Base-by-base conservation (phyloP, 1,140 invertebrate species). In the Macrocentrus cingulum region DNA sequence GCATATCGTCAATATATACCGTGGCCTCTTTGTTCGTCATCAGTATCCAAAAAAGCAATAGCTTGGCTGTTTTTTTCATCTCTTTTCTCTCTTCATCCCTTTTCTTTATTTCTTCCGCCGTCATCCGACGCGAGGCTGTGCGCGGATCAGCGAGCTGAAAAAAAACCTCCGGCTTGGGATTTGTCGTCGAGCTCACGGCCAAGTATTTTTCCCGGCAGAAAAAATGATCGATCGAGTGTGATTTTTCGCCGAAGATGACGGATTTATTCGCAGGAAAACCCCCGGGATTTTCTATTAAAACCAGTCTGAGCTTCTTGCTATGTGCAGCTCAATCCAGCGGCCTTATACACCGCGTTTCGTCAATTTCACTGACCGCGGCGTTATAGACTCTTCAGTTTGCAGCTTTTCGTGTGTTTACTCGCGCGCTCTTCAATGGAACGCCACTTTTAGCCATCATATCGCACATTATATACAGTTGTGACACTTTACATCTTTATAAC, bases 161-260 rank as follows among this genome's bases (percentile, higher is more conserved):
- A 36, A 56, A 55, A 37, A 36, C 48, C 57, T 37, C 49, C 49
- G 13, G 13, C 45, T 59, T 41, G 58, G 62, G 65, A 66, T 66
- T 64, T 65, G 56, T 66, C 61, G 52, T 22, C 18, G 46, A 48
- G 23, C 25, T 51, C 32, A 49, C 34, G 36, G 25, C 1, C 13
- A 37, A 45, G 56, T 57, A 50, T 50, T 44, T 60, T 58, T 63
- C 61, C 57, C n/a, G n/a, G n/a, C 59, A 65, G 63, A 62, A 66
- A 63, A 66, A 63, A 63, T 68, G 65, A 68, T 68, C 54, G 61
- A 68, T 66, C 60, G 59, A 39, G 46, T 55, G 37, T 48, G 36
- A 59, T 60, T 51, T 58, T 16, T 57, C 46, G 32, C 19, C 11
- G 2, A 29, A 5, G 16, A 49, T 5, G 25, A 55, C 15, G 20